phyloP scores from a whole-genome alignment of 2,797 vertebrate genomes.

The Hemibagrus guttatus region DNA sequence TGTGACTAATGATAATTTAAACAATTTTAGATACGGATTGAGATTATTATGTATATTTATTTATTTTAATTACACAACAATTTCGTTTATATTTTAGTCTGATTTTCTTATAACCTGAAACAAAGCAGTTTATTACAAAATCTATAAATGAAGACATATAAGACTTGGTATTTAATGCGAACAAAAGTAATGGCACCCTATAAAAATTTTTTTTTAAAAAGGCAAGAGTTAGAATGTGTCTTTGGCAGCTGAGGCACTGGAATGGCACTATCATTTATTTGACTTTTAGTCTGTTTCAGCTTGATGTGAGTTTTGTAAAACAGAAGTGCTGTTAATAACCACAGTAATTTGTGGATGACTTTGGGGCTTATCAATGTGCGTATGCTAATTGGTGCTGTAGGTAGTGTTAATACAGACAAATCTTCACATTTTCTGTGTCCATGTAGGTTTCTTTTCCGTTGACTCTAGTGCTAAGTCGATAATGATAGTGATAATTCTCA shows the following conservation, averaged over 20 bases:
- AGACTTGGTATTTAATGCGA: background rate
- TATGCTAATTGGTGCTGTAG: no score
- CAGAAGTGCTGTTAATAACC: background rate
- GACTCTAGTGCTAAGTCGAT: no score
- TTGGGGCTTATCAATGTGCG: no score
- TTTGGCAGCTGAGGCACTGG: background rate
- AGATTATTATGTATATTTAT: background rate
- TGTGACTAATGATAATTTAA: background rate
- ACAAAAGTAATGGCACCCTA: background rate
- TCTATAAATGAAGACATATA: background rate
- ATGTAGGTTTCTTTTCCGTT: no score
- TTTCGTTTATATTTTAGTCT: background rate
- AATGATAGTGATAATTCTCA: no score
- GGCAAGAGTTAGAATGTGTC: background rate
- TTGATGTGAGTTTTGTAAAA: background rate
- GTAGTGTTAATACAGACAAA: no score
- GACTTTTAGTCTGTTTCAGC: background rate
- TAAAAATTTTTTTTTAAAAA: no score
- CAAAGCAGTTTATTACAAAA: background rate
- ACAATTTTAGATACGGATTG: background rate
- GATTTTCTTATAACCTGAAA: background rate
- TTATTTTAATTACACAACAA: background rate
- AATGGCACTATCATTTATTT: background rate
- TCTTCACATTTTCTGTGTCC: no score
- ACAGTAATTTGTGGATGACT: background rate